Evolutionary conservation across 23 tunicate genomes (phyloP).

Genomic region (Corella eumyota): DNA sequence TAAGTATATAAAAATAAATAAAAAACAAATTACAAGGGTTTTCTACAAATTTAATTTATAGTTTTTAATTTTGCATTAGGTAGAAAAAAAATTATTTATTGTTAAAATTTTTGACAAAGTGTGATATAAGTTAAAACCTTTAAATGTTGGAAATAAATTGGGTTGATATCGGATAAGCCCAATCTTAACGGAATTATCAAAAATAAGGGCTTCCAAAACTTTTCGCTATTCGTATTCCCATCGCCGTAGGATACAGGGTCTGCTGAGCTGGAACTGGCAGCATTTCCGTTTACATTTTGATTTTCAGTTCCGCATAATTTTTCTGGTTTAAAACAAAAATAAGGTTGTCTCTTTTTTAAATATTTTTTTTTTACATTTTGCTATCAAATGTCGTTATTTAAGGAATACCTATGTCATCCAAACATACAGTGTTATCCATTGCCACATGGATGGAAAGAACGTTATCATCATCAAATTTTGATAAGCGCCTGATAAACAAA

Average conservation of each 20-base stretch:
- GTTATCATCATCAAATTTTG: constrained; percentile 45
- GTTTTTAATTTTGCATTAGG: too few species aligned
- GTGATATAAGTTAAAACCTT: constrained; percentile 17
- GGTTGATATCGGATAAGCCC: constrained; percentile 80
- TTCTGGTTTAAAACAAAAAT: not conserved
- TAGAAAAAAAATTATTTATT: too few species aligned
- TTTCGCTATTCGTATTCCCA: not conserved
- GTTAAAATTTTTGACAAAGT: not conserved
- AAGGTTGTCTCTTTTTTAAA: too few species aligned
- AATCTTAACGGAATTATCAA: constrained; percentile 81
- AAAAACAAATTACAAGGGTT: too few species aligned
- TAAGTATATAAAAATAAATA: too few species aligned
- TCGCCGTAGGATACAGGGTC: not conserved
- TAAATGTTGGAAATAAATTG: constrained; percentile 62
- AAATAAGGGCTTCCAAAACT: constrained; percentile 61
- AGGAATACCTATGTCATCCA: constrained; percentile 56
- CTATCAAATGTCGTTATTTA: too few species aligned
- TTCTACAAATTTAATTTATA: too few species aligned
- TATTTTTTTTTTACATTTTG: too few species aligned
- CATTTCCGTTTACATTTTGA: not conserved
- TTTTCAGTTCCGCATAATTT: not conserved
- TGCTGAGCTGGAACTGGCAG: not conserved
- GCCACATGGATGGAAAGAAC: constrained; percentile 55
- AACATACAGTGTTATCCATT: constrained; percentile 73
- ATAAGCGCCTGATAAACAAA: constrained; percentile 23